Percentiles rank a stretch among this genome's conserved stretches.
Conservation (phyloP, 2,888 invertebrate species). For the Zeuzera pyrina region DNA sequence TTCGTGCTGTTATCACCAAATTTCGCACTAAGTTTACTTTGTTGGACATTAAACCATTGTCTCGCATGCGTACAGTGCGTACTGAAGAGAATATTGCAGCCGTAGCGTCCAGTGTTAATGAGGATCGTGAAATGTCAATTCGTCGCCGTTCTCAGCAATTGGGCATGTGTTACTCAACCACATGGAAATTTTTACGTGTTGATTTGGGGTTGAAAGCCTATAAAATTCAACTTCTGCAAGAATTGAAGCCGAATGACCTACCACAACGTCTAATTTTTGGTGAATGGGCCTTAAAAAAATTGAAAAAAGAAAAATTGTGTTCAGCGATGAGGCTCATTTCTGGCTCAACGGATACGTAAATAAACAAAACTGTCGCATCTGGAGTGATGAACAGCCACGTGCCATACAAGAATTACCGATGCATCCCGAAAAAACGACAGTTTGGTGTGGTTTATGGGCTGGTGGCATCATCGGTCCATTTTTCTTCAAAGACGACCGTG, state of each 20-base stretch:
- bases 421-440: slow-evolving; percentile 29
- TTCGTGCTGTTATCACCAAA: slow-evolving; percentile 20
- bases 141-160: not conserved
- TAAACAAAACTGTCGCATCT: not conserved
- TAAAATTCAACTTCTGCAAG: too few relatives aligned
- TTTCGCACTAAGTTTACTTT: slow-evolving; percentile 21
- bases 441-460: slow-evolving; percentile 36
- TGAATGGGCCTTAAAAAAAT: not conserved
- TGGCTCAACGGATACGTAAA: too few relatives aligned
- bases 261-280: not conserved
- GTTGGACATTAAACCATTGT: slow-evolving; percentile 13
- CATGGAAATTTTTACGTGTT: not conserved
- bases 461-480: slow-evolving; percentile 32
- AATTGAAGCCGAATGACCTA: not conserved
- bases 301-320: too few relatives aligned
- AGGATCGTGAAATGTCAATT: slow-evolving; percentile 16
- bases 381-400: slow-evolving; percentile 1
- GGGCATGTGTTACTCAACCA: too few relatives aligned
- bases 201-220: not conserved
- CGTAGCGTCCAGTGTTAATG: slow-evolving; percentile 15
- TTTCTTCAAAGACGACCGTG: slow-evolving; percentile 26
- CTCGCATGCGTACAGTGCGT: slow-evolving; percentile 13
- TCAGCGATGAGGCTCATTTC: too few relatives aligned
- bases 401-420: slow-evolving; percentile 19
- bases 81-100: slow-evolving; percentile 16